Percentiles rank a stretch among this genome's conserved stretches.
Evolutionary conservation across 1,140 invertebrate species (phyloP).

Genomic region (Belonocnema kinseyi): DNA sequence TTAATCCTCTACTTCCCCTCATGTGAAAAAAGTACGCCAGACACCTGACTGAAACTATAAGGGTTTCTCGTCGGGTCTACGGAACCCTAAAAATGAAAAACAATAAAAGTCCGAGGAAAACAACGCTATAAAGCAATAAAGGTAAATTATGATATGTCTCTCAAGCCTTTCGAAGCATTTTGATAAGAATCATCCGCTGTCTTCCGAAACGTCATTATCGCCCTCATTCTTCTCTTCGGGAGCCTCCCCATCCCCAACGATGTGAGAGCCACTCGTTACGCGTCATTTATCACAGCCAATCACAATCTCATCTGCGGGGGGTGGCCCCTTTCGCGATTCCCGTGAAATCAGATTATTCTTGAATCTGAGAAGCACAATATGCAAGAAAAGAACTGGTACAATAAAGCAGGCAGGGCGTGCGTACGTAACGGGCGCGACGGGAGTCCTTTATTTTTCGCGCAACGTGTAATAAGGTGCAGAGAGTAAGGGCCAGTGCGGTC

Average conservation of each 20-base stretch:
- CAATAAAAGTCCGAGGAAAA: no score
- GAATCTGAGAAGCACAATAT: neutral
- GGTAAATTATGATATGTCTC: no score
- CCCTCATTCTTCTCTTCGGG: neutral
- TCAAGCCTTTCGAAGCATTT: neutral
- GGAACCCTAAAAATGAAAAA: no score
- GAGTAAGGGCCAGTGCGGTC: constrained; percentile 38
- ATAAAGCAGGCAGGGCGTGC: constrained; percentile 5
- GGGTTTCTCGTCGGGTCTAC: no score
- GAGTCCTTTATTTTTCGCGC: constrained; percentile 47
- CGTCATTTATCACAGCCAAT: constrained; percentile 26
- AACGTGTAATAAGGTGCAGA: constrained; percentile 41
- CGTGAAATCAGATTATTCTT: constrained; percentile 23
- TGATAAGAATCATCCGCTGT: neutral
- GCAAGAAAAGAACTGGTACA: neutral
- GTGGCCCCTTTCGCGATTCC: constrained; percentile 6
- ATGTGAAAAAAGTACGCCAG: no score
- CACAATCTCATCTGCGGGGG: constrained; percentile 14
- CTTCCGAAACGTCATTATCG: neutral
- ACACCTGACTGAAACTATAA: no score
- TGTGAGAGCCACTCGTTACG: constrained; percentile 16
- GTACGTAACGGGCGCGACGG: constrained; percentile 22
- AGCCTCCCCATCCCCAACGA: neutral
- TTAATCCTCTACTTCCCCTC: no score
- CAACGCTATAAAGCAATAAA: no score